phyloP scores from a whole-genome alignment of 1,140 invertebrate genomes.

The Drosophila sp. region DNA sequence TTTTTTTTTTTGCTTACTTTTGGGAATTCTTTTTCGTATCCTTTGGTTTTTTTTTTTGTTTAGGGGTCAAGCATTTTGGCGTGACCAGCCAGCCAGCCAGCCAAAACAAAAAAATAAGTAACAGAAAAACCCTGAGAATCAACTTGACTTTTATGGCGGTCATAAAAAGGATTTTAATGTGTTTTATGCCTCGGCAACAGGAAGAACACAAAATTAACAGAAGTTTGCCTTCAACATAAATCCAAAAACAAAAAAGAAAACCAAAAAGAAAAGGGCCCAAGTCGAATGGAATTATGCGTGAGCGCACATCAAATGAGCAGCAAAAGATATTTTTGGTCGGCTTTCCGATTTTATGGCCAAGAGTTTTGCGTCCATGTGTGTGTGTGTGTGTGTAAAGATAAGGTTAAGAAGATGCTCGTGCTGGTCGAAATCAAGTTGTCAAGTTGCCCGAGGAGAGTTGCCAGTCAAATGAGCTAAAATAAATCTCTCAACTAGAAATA shows the following conservation, averaged over 20 bases:
- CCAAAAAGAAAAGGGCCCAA: conserved; percentile 26
- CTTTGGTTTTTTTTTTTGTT: background rate
- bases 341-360: conserved; percentile 48
- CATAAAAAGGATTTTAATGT: conserved; percentile 75
- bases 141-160: conserved; percentile 74
- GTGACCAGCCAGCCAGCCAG: conserved; percentile 5
- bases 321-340: conserved; percentile 43
- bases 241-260: conserved; percentile 41
- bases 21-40: conserved; percentile 23
- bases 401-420: background rate
- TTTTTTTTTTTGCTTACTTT: conserved; percentile 30
- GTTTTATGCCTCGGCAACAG: conserved; percentile 58
- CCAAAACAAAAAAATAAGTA: background rate
- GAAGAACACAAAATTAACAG: conserved; percentile 19
- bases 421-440: conserved; percentile 65
- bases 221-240: conserved; percentile 59
- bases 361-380: conserved; percentile 2
- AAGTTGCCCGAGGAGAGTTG: conserved; percentile 8
- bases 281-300: conserved; percentile 62
- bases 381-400: background rate
- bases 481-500: conserved; percentile 47
- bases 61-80: conserved; percentile 40
- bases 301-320: conserved; percentile 51
- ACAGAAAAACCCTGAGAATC: conserved; percentile 37
- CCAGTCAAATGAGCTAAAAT: conserved; percentile 71